phyloP scores from a whole-genome alignment of 2,797 vertebrate genomes.

The Triplophysa yarkandensis region DNA sequence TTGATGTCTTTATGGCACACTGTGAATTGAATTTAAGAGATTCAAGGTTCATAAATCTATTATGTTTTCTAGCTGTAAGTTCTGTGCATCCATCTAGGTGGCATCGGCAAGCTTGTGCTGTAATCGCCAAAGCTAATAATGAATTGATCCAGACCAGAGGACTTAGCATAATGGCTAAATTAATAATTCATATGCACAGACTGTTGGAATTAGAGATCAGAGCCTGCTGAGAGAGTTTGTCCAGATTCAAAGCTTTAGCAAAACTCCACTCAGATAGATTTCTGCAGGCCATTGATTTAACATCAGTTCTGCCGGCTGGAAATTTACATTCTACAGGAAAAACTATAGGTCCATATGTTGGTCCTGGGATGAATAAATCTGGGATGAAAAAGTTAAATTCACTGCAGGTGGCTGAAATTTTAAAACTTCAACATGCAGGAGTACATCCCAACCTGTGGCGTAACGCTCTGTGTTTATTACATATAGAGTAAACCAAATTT shows the following conservation, averaged over 20 bases:
- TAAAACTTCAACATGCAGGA: background rate
- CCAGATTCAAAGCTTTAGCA: slow-evolving; percentile 37
- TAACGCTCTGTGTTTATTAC: background rate
- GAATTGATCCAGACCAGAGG: slow-evolving; percentile 40
- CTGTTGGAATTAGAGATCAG: slow-evolving; percentile 46
- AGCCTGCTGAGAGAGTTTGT: slow-evolving; percentile 40
- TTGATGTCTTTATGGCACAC: background rate
- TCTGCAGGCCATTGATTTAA: slow-evolving; percentile 41
- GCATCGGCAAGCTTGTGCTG: slow-evolving; percentile 6
- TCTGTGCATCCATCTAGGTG: slow-evolving; percentile 5
- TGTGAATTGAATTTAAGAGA: background rate
- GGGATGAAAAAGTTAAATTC: slow-evolving; percentile 28
- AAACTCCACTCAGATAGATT: slow-evolving; percentile 43
- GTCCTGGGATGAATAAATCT: slow-evolving; percentile 13
- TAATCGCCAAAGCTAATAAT: slow-evolving; percentile 45
- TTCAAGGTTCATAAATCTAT: slow-evolving; percentile 32
- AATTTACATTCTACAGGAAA: slow-evolving; percentile 15
- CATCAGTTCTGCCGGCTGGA: slow-evolving; percentile 16
- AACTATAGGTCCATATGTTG: slow-evolving; percentile 13
- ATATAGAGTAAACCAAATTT: background rate
- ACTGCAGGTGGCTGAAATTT: slow-evolving; percentile 16
- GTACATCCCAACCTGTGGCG: background rate
- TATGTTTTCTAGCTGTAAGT: slow-evolving; percentile 18
- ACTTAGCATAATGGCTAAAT: slow-evolving; percentile 52
- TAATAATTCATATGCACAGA: slow-evolving; percentile 53